Evolutionary conservation across 1,140 invertebrate genomes (phyloP).

Genomic region (Harpegnathos saltator): DNA sequence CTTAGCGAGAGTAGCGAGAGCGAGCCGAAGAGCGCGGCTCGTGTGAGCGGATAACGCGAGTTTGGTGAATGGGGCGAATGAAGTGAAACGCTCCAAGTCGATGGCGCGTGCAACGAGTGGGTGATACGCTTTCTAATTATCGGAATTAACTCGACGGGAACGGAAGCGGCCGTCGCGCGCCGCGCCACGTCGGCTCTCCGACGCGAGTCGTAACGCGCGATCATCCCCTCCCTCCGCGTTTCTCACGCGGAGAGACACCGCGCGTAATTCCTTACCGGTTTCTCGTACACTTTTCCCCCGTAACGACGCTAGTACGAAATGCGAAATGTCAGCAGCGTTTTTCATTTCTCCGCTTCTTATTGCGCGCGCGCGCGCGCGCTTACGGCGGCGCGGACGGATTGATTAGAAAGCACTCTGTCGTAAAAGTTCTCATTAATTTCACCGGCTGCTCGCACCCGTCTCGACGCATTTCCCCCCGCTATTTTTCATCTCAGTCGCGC

Average conservation of each 20-base stretch:
- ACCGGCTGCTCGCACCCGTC: slow-evolving; percentile 10
- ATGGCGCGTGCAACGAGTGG: slow-evolving; percentile 79
- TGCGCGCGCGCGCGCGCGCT: background rate
- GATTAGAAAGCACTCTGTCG: slow-evolving; percentile 19
- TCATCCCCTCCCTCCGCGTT: slow-evolving; percentile 29
- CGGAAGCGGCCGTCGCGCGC: slow-evolving; percentile 59
- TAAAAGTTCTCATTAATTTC: slow-evolving; percentile 17
- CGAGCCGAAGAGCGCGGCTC: slow-evolving; percentile 67
- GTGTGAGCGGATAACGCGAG: slow-evolving; percentile 78
- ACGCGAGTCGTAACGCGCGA: background rate
- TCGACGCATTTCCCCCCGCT: background rate
- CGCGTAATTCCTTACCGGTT: slow-evolving; percentile 63
- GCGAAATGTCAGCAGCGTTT: slow-evolving; percentile 46
- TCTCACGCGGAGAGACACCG: background rate
- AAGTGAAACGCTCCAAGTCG: slow-evolving; percentile 80
- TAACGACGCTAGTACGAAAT: slow-evolving; percentile 29
- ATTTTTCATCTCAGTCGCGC: background rate
- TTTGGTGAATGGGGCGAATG: slow-evolving; percentile 80
- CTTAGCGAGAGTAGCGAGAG: slow-evolving; percentile 67
- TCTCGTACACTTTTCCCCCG: slow-evolving; percentile 51
- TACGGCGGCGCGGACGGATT: background rate
- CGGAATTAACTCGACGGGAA: slow-evolving; percentile 76
- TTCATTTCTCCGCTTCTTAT: slow-evolving; percentile 27
- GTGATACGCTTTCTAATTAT: slow-evolving; percentile 82
- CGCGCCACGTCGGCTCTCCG: slow-evolving; percentile 50